These are phyloP conservation scores for Ecliptopera silaceata DNA, from an alignment of 2,888 invertebrate species.

Conservation along the genomic window DNA sequence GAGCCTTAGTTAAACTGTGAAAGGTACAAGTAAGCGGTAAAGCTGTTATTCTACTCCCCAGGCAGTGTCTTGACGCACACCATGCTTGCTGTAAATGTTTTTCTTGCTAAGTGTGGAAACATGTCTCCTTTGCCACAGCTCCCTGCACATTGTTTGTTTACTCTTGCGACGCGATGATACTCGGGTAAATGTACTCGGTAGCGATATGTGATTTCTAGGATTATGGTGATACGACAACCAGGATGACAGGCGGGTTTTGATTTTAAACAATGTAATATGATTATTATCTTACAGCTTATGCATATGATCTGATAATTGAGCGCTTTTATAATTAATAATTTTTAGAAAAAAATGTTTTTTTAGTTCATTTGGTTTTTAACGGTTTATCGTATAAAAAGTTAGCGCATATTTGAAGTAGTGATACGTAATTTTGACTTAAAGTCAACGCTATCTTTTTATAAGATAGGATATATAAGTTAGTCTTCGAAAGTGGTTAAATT, in stretches of 20 bases:
- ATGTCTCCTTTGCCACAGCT: slow-evolving; percentile 10
- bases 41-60: background rate
- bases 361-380: too few relatives aligned
- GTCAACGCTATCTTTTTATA: too few relatives aligned
- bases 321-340: too few relatives aligned
- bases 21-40: background rate
- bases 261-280: background rate
- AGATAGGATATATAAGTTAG: too few relatives aligned
- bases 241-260: background rate
- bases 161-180: slow-evolving; percentile 36
- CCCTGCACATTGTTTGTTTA: slow-evolving; percentile 27
- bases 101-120: slow-evolving; percentile 19
- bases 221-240: slow-evolving; percentile 31
- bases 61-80: slow-evolving; percentile 2
- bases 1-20: too few relatives aligned
- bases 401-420: too few relatives aligned
- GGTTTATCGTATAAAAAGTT: too few relatives aligned
- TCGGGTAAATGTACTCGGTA: slow-evolving; percentile 20
- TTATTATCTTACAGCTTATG: too few relatives aligned
- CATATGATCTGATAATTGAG: too few relatives aligned
- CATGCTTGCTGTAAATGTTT: slow-evolving; percentile 13
- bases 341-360: too few relatives aligned
- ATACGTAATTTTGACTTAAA: too few relatives aligned
- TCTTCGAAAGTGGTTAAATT: too few relatives aligned
- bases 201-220: slow-evolving; percentile 57